Evolutionary conservation across 30 jellyfish, hydroid and myxozoan species (phyloP), one percentile per base, ranked within the genome.

Genomic region (Nemopilema nomurai): DNA sequence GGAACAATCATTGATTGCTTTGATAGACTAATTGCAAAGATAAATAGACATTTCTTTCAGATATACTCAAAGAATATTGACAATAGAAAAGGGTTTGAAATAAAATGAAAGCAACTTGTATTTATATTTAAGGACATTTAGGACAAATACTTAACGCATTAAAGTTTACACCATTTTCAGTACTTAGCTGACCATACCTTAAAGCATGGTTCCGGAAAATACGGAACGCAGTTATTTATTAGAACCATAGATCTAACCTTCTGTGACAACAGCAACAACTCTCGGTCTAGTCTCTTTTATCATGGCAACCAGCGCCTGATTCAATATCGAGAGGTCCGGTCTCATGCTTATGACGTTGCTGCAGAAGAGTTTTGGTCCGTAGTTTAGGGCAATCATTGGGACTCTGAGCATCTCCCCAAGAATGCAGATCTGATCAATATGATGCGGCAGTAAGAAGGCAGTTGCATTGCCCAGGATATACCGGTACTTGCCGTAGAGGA

Each of bases 271-370:
- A 63, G 87, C 89, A 49, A 81, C 97, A 26, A 74, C 82, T 25
- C 88, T 67, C 24, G 97, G 97, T 29, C 85, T 65, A 18, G 77
- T 65, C 57, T 89, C 97, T 23, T 87, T 81, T 17, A 89, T 62
- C 97, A 89, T 82, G 30, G 87, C 76, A 4, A 89, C 82, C 76
- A 89, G 62, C 0, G 97, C 97, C 24, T 81, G 89, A 69, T 74
- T 75, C 90, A 82, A 20, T 20, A 79, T 50, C 3, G 20, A 18
- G 8, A 87, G 89, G 53, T 89, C 97, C 67, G 97, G 97, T 66
- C 91, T 73, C 97, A 89, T 81, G 50, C 97, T 89, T 75, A 89
- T 66, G 25, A 68, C 77, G 30, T 81, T 72, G 32, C 33, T 67
- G 65, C 97, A 89, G 32, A 74, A 29, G 28, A 77, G 82, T 23